Conservation (phyloP, 1,140 invertebrate genomes). For the Pollicipes pollicipes region DNA sequence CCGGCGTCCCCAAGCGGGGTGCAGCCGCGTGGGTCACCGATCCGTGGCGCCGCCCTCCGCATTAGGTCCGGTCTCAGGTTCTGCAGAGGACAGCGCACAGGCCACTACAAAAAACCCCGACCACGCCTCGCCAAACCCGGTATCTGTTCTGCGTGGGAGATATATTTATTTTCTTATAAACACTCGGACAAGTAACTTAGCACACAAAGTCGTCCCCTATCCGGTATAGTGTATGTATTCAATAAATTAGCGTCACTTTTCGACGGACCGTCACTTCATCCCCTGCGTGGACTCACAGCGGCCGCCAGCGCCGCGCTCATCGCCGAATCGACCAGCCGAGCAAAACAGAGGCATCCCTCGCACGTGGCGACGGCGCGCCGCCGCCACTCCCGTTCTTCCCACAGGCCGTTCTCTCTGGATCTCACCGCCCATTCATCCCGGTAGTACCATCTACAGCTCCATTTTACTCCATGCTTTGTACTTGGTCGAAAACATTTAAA, state of each 20-base stretch:
- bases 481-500: neutral
- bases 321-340: neutral
- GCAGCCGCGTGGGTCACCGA: too few relatives aligned
- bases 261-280: neutral
- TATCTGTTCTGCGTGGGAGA: neutral
- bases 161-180: constrained; percentile 1
- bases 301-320: too few relatives aligned
- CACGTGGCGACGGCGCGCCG: too few relatives aligned
- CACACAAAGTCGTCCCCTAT: neutral
- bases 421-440: neutral
- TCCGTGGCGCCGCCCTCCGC: too few relatives aligned
- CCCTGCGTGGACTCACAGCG: neutral
- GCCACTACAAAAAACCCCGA: too few relatives aligned
- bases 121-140: neutral
- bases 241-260: neutral
- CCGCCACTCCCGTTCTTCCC: neutral
- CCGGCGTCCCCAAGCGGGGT: too few relatives aligned
- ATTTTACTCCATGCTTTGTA: neutral
- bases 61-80: too few relatives aligned
- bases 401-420: neutral
- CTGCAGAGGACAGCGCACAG: too few relatives aligned
- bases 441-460: neutral
- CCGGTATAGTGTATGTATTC: neutral
- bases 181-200: neutral
- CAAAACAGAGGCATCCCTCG: too few relatives aligned